Evolutionary conservation across 2,113 vertebrate species (phyloP).

Genomic region (Benthochromis sp.): DNA sequence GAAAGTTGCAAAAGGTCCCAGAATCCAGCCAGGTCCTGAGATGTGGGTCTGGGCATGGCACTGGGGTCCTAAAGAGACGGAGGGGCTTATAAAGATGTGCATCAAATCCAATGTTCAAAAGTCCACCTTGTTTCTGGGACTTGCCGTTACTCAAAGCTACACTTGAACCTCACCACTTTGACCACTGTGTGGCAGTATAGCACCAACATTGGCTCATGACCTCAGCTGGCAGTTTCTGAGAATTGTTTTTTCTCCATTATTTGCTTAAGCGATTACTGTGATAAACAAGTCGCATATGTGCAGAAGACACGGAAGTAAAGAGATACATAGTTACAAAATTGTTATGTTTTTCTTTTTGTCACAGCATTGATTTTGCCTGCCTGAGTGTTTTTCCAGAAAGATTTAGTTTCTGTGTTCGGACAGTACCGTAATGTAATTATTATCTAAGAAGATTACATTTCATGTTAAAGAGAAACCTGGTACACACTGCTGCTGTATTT

Average conservation of each 20-base stretch:
- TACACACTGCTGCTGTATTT: neutral
- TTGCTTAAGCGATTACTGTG: neutral
- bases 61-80: constrained; percentile 83
- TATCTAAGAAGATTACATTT: neutral
- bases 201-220: neutral
- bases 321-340: neutral
- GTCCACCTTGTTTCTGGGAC: neutral
- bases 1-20: constrained; percentile 99
- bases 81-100: neutral
- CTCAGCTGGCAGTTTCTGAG: neutral
- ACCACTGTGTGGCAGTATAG: constrained; percentile 43
- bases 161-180: neutral
- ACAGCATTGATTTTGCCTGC: neutral
- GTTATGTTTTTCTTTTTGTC: neutral
- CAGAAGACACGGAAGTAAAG: neutral
- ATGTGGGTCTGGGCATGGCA: constrained; percentile 96
- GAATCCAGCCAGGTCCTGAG: constrained; percentile 97
- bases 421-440: neutral
- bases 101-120: neutral
- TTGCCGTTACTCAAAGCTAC: neutral
- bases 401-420: neutral
- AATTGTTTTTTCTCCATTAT: neutral
- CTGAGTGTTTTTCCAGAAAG: neutral
- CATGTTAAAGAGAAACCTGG: neutral
- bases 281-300: neutral